Evolutionary conservation across 2,888 invertebrate species (phyloP), one percentile per base, ranked within the genome.

Genomic region (Eurois occulta): DNA sequence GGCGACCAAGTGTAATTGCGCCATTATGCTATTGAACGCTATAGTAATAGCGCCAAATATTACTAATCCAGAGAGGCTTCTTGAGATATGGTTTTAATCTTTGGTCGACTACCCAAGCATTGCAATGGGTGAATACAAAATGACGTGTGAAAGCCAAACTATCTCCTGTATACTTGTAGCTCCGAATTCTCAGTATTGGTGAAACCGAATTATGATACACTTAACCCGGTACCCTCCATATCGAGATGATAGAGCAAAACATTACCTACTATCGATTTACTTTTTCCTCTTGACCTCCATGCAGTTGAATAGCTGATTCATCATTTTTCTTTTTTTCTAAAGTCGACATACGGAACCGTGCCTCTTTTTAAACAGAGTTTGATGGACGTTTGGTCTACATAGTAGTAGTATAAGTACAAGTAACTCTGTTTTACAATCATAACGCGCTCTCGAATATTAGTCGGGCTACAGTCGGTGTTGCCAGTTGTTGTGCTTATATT

Each of bases 361-460:
- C 48, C 71, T 81, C 75, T 68, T 77, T 75, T 41, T 21, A 72
- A 70, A 60, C 82, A 77, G 18, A 76, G 73, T 80, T 82, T 81
- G 80, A 77, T 74, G 55, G 80, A 77, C 72, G 78, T 80, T 78
- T 86, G 82, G 77, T 83, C 81, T 85, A 87, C 83, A 75, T 87
- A 72, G 69, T 72, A 72, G 74, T 77, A 77, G 79, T 86, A 85
- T 86, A 90, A 88, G 85, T 70, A 77, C 48, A 74, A 85, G 84
- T 81, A 79, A 72, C 78, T 77, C 65, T 76, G 75, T 77, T 80
- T 87, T 76, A 77, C 82, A 85, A 85, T 86, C 85, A 83, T 84
- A 74, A 75, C 74, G 81, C 85, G 52, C 48, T 87, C 84, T 89
- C 71, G 78, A 69, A 77, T 83, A 77, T 68, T 84, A 75, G 80